phyloP scores from a whole-genome alignment of 2,113 vertebrate genomes.

The Kryptolebias marmoratus region DNA sequence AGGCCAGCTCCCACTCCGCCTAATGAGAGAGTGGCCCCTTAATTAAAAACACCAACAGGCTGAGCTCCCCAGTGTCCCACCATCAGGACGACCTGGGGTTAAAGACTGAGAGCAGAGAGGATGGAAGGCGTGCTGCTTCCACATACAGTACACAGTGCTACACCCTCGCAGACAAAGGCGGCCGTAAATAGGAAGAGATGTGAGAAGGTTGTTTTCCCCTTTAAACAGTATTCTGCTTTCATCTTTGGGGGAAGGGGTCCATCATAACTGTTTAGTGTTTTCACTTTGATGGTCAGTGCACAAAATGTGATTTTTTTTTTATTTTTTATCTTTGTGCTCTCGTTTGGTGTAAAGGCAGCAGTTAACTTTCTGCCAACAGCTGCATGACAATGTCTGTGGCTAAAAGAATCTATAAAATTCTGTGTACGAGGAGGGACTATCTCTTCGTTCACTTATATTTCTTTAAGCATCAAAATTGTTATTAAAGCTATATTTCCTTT shows the following conservation, averaged over 20 bases:
- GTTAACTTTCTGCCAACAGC: conserved; percentile 24
- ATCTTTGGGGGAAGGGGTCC: conserved; percentile 27
- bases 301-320: conserved; percentile 51
- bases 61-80: conserved; percentile 68
- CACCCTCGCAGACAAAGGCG: conserved; percentile 49
- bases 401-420: neutral
- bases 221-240: conserved; percentile 38
- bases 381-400: conserved; percentile 4
- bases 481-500: neutral
- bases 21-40: conserved; percentile 76
- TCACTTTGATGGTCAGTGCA: conserved; percentile 51
- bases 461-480: conserved; percentile 4
- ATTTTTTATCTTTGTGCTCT: conserved; percentile 45
- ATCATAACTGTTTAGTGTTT: conserved; percentile 42
- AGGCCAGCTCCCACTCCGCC: conserved; percentile 68
- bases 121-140: conserved; percentile 48
- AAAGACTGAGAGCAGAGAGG: conserved; percentile 66
- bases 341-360: conserved; percentile 32
- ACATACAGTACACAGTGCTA: conserved; percentile 43
- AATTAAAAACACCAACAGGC: conserved; percentile 80
- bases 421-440: neutral
- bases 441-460: conserved; percentile 1
- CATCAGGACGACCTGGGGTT: conserved; percentile 72
- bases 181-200: conserved; percentile 58
- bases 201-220: conserved; percentile 8